phyloP scores from a whole-genome alignment of 1,140 invertebrate genomes.

The Euschistus heros region DNA sequence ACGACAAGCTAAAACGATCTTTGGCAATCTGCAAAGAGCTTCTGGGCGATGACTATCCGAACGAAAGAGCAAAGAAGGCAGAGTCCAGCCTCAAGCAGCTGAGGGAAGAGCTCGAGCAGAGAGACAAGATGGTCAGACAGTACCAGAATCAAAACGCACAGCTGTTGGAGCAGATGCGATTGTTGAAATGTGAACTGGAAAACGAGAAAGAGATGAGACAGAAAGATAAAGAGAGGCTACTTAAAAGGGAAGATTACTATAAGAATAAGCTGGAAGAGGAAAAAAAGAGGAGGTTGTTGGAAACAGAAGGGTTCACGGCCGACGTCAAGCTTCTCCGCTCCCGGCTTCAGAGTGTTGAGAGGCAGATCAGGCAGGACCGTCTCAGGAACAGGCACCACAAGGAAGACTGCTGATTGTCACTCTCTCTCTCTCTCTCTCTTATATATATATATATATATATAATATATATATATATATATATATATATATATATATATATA shows the following conservation, averaged over 20 bases:
- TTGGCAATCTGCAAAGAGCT: slow-evolving; percentile 18
- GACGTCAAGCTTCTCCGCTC: slow-evolving; percentile 22
- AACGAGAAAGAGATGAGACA: neutral
- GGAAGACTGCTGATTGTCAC: no score
- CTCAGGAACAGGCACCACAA: slow-evolving; percentile 2
- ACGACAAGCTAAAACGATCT: slow-evolving; percentile 17
- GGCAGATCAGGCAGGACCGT: slow-evolving; percentile 17
- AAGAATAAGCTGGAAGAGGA: slow-evolving; percentile 21
- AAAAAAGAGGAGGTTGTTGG: slow-evolving; percentile 20
- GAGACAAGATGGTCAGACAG: neutral
- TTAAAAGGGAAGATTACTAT: slow-evolving; percentile 10
- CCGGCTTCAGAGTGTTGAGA: slow-evolving; percentile 18
- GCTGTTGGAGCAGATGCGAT: slow-evolving; percentile 5
- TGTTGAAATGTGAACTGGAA: neutral
- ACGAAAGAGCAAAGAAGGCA: neutral
- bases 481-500: no score
- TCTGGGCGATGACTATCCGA: slow-evolving; percentile 20
- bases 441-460: no score
- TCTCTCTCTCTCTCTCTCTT: no score
- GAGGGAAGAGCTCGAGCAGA: slow-evolving; percentile 11
- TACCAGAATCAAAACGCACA: slow-evolving; percentile 1
- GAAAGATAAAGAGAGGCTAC: slow-evolving; percentile 16
- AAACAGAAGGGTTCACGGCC: slow-evolving; percentile 21
- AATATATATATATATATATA: no score
- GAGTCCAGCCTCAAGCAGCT: neutral